These are phyloP conservation scores for Cephus runcator DNA, from an alignment of 2,888 invertebrate genomes.

Conservation along the genomic window DNA sequence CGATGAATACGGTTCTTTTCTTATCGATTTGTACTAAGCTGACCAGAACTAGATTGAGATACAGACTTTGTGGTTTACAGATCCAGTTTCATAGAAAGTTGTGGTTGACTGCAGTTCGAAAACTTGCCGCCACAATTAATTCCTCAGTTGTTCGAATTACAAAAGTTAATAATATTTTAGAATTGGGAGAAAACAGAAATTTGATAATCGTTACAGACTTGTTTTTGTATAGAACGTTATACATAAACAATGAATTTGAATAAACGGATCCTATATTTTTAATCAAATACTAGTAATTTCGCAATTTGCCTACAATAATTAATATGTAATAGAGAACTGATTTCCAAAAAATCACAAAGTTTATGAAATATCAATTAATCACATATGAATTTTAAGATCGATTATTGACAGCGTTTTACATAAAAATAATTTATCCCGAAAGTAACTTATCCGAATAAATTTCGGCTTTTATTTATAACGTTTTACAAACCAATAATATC, in stretches of 20 bases:
- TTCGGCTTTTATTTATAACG: neutral
- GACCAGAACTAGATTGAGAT: neutral
- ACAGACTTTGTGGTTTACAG: conserved; percentile 16
- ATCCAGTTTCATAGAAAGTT: conserved; percentile 33
- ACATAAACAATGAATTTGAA: neutral
- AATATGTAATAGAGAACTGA: neutral
- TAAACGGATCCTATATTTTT: neutral
- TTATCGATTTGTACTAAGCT: neutral
- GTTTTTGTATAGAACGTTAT: neutral
- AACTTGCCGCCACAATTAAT: conserved; percentile 9
- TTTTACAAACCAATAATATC: conserved; percentile 39
- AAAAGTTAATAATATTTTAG: neutral
- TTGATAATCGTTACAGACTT: neutral
- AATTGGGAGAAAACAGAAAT: neutral
- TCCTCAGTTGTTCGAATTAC: neutral
- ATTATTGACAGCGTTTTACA: neutral
- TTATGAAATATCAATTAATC: neutral
- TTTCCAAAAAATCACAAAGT: neutral
- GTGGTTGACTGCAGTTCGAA: conserved; percentile 26
- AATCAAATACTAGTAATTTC: neutral
- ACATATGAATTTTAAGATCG: neutral
- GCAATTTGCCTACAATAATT: neutral
- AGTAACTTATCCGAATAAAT: neutral
- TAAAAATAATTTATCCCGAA: neutral
- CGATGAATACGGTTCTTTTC: neutral